Base-by-base conservation (phyloP, 2,888 invertebrate species). In the Epistrophe grossulariae region DNA sequence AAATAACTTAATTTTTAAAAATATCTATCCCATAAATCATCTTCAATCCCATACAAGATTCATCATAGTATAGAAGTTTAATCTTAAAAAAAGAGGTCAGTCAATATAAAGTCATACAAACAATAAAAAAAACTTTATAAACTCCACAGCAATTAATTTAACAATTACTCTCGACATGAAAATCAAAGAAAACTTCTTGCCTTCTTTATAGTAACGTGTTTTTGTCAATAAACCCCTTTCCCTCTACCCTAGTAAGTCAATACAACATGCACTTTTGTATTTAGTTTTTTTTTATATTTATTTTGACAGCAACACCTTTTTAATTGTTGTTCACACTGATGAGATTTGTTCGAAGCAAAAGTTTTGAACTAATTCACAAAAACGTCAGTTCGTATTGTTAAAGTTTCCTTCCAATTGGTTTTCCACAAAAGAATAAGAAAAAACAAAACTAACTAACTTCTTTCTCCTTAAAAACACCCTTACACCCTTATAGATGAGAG, bases 251-350 rank as follows among this genome's bases (percentile, higher is more conserved):
- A n/a, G n/a, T 4, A 40, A 60, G 64, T 60, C 80, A 76, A 81
- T 62, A 57, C 64, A 68, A 52, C 62, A 45, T 73, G 52, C 17
- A 72, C 50, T 59, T 70, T n/a, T n/a, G n/a, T 24, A 9, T 60
- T 15, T n/a, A 8, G 0, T 15, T 43, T n/a, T 4, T 43, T 60
- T 70, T 17, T 48, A 17, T 62, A 40, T 62, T 70, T 71, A 43
- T 64, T 79, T 68, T 70, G 84, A 78, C 84, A 78, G 77, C 52
- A 85, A 85, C 81, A 85, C 83, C 79, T 79, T 82, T 83, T 83
- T 87, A 87, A 87, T 87, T 87, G 85, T 71, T 66, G 57, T 74
- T 71, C 82, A 15, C 82, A 70, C 66, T 48, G n/a, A 28, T 17
- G 10, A 10, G 52, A 78, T 82, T 87, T 87, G 76, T 15, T 38